phyloP scores from a whole-genome alignment of 1,140 invertebrate species.

The Meloidogyne chitwoodi region DNA sequence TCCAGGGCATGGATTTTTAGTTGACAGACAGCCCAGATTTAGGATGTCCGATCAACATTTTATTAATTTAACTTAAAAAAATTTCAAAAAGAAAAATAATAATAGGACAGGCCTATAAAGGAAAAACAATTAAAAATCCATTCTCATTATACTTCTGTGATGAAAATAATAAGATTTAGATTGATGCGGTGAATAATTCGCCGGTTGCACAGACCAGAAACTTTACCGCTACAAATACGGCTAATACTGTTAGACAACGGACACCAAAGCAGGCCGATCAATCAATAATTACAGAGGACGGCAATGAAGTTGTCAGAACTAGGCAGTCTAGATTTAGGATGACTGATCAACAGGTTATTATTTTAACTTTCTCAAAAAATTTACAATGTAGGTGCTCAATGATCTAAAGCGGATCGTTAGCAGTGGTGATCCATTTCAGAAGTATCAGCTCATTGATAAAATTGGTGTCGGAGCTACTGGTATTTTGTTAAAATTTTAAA shows the following conservation, averaged over 20 bases:
- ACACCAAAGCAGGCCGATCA: background rate
- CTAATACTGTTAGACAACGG: background rate
- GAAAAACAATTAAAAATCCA: too few relatives aligned
- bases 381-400: slow-evolving; percentile 40
- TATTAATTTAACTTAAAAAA: too few relatives aligned
- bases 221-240: background rate
- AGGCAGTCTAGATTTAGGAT: background rate
- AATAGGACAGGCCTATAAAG: too few relatives aligned
- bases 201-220: background rate
- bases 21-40: too few relatives aligned
- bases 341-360: background rate
- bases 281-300: background rate
- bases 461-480: slow-evolving; percentile 51
- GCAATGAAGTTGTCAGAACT: background rate
- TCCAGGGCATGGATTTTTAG: too few relatives aligned
- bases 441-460: slow-evolving; percentile 52
- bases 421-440: slow-evolving; percentile 43
- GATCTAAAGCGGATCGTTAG: slow-evolving; percentile 56
- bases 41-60: too few relatives aligned
- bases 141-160: too few relatives aligned
- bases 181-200: background rate
- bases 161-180: background rate
- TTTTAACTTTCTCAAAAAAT: background rate
- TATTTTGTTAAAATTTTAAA: background rate
- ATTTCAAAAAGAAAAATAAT: too few relatives aligned